Evolutionary conservation across 2,797 vertebrate species (phyloP), one percentile per base, ranked within the genome.

Genomic region (Falco concolor): DNA sequence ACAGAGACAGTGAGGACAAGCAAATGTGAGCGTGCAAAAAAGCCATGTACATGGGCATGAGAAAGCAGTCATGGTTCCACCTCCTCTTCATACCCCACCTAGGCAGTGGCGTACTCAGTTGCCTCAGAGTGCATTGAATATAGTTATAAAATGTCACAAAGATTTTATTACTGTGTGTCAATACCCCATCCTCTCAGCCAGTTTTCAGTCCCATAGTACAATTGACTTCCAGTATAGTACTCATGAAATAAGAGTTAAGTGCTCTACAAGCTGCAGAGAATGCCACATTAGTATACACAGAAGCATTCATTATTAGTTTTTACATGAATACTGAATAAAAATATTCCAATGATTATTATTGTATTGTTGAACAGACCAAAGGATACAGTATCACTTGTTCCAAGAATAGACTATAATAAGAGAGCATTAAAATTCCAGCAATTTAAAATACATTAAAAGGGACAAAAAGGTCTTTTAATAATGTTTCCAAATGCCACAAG

Each of bases 11-110:
- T 6, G 28, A 77, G 13, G 28, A 70, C 15, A 75, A 52, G 16
- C 36, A 70, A 54, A 80, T 7, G 3, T 1, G 1, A 84, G 28
- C 6, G 4, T 23, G 19, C 42, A 28, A 61, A 61, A 74, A 40
- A 60, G 36, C 9, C 21, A 63, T 0, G 1, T 10, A 64, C 7
- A 10, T 0, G 5, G 8, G 8, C 22, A 52, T 8, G 18, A 80
- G 16, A 56, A 47, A 69, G 44, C 5, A 11, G 3, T 7, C 6
- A 0, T 32, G 36, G 52, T 32, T 74, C 38, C 28, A 81, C 0
- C 28, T 60, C 69, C 8, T 83, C 54, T n/a, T 54, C 47, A 14
- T 4, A 27, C 6, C 6, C 21, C 25, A 72, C 19, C 36, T 4
- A 38, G 25, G 30, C 42, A 24, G 22, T 2, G 16, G 20, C 8